These are phyloP conservation scores for Thecophora atra DNA, from an alignment of 2,888 invertebrate species.

Conservation along the genomic window DNA sequence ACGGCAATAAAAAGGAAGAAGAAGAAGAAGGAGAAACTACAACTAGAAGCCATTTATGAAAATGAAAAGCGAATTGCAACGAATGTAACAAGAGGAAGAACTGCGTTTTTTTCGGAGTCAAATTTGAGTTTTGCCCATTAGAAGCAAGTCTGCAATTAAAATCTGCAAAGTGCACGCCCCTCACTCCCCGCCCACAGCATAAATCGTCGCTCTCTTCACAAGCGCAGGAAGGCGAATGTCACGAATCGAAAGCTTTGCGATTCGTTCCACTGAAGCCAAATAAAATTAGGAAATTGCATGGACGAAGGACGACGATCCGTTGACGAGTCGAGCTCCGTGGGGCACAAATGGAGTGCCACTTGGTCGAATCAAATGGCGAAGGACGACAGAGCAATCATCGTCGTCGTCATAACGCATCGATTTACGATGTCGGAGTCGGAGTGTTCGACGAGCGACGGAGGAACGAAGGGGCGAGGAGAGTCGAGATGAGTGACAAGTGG, in stretches of 20 bases:
- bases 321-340: not conserved
- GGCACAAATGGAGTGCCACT: slow-evolving; percentile 9
- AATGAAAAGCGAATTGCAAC: too few species aligned
- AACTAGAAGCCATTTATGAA: too few species aligned
- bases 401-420: slow-evolving; percentile 6
- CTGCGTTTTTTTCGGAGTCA: not conserved
- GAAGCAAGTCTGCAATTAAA: slow-evolving; percentile 11
- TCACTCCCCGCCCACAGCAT: not conserved
- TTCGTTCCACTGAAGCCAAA: not conserved
- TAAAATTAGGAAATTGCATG: slow-evolving; percentile 16
- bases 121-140: not conserved
- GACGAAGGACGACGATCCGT: not conserved
- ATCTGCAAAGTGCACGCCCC: not conserved
- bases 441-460: too few species aligned
- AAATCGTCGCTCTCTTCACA: too few species aligned
- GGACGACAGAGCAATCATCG: not conserved
- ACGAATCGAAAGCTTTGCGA: not conserved
- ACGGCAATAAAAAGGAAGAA: not conserved
- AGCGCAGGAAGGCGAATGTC: too few species aligned
- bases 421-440: not conserved
- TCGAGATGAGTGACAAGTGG: too few species aligned
- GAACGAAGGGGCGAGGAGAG: too few species aligned
- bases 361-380: not conserved
- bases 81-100: not conserved
- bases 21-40: not conserved